These are phyloP conservation scores for Cololabis saira DNA, from an alignment of 2,113 vertebrate genomes.

Conservation along the genomic window DNA sequence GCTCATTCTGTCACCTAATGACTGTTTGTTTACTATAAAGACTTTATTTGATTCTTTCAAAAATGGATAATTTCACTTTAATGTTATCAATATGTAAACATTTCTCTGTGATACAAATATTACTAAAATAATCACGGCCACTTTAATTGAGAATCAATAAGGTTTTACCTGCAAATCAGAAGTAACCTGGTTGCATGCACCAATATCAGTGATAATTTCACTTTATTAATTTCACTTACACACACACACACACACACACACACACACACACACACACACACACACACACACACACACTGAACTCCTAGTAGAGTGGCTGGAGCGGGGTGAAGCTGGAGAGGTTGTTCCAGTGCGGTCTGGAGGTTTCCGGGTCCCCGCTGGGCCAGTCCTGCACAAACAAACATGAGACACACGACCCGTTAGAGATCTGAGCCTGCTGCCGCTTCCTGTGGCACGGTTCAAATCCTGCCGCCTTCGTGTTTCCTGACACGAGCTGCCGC, in stretches of 20 bases:
- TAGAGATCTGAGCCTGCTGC: slow-evolving; percentile 16
- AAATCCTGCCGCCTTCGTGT: not conserved
- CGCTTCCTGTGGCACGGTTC: slow-evolving; percentile 16
- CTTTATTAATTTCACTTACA: too few relatives aligned
- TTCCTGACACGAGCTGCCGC: not conserved
- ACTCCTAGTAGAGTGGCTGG: slow-evolving; percentile 51
- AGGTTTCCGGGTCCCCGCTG: slow-evolving; percentile 27
- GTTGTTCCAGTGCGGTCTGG: slow-evolving; percentile 56
- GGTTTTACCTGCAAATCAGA: too few relatives aligned
- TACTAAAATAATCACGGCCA: too few relatives aligned
- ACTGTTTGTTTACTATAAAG: too few relatives aligned
- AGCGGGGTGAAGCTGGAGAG: slow-evolving; percentile 63
- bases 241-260: slow-evolving; percentile 11
- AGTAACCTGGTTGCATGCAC: too few relatives aligned
- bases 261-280: not conserved
- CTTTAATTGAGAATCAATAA: too few relatives aligned
- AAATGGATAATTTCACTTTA: too few relatives aligned
- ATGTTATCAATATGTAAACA: too few relatives aligned
- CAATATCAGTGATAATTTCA: too few relatives aligned
- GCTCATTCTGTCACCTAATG: too few relatives aligned
- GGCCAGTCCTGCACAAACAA: slow-evolving; percentile 62
- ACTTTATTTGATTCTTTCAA: too few relatives aligned
- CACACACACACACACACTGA: slow-evolving; percentile 1
- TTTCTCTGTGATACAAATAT: too few relatives aligned
- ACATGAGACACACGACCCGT: slow-evolving; percentile 16